phyloP scores from a whole-genome alignment of 2,888 invertebrate species.

The Mechanitis messenoides region DNA sequence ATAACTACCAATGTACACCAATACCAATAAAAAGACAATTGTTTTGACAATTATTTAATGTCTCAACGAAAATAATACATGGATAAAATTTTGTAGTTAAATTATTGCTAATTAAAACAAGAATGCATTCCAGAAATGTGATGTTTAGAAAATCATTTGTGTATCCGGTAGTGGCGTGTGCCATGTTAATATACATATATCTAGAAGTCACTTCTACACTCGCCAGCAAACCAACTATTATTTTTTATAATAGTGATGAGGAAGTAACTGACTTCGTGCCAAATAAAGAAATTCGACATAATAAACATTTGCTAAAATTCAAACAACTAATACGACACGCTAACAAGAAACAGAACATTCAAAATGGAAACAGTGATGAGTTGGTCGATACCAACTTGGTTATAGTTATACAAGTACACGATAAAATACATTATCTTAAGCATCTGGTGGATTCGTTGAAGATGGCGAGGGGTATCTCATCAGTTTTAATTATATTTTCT shows the following conservation, averaged over 20 bases:
- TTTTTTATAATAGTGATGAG: conserved; percentile 10
- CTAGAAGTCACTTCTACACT: conserved; percentile 7
- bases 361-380: conserved; percentile 26
- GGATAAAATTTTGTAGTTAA: too few species aligned
- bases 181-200: conserved; percentile 16
- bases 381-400: conserved; percentile 27
- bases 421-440: conserved; percentile 35
- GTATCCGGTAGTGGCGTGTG: conserved; percentile 10
- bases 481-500: conserved; percentile 41
- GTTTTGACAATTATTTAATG: too few species aligned
- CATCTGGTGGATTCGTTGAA: conserved; percentile 38
- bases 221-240: neutral
- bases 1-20: too few species aligned
- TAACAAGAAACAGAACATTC: conserved; percentile 36
- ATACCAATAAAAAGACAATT: too few species aligned
- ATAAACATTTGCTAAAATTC: conserved; percentile 16
- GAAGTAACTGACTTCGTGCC: neutral
- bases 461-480: conserved; percentile 35
- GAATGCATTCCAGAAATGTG: neutral
- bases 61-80: too few species aligned
- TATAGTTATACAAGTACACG: conserved; percentile 46
- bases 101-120: neutral
- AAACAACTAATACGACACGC: conserved; percentile 33
- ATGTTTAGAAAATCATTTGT: conserved; percentile 7
- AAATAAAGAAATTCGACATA: neutral